Conservation (phyloP, 37 sponge, comb jelly and placozoan species). For the Mnemiopsis leidyi region DNA sequence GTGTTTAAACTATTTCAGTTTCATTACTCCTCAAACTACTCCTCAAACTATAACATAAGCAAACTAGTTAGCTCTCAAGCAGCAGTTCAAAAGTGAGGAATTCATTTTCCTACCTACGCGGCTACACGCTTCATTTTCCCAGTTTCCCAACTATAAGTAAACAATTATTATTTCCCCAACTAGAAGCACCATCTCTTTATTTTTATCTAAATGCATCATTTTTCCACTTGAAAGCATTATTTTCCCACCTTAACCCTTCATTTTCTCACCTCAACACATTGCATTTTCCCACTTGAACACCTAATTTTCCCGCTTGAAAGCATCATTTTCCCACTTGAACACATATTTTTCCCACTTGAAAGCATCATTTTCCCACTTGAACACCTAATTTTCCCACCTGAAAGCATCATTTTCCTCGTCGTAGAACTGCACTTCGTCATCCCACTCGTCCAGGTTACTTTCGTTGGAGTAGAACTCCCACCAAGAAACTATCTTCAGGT, state of each 20-base stretch:
- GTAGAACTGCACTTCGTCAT: slow-evolving; percentile 2
- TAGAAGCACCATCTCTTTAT: too few species aligned
- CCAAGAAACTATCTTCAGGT: slow-evolving; percentile 14
- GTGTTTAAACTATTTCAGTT: too few species aligned
- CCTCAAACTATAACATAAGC: too few species aligned
- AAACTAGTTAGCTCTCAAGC: too few species aligned
- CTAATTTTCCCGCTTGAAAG: background rate
- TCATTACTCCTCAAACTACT: too few species aligned
- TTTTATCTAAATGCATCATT: background rate
- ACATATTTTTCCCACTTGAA: background rate
- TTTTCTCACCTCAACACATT: background rate
- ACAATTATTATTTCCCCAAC: background rate
- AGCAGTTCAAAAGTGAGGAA: too few species aligned
- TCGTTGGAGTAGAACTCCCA: slow-evolving; percentile 53
- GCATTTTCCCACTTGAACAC: background rate
- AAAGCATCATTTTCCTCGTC: slow-evolving; percentile 18
- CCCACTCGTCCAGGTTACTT: slow-evolving; percentile 31
- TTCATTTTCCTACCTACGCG: too few species aligned
- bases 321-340: background rate
- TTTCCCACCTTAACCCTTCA: background rate
- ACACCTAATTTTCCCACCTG: background rate
- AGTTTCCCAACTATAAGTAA: too few species aligned
- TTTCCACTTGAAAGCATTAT: background rate
- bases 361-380: background rate
- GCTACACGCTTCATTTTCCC: too few species aligned